These are phyloP conservation scores for Zaprionus lachaisei DNA, from an alignment of 1,140 invertebrate species.

Conservation along the genomic window DNA sequence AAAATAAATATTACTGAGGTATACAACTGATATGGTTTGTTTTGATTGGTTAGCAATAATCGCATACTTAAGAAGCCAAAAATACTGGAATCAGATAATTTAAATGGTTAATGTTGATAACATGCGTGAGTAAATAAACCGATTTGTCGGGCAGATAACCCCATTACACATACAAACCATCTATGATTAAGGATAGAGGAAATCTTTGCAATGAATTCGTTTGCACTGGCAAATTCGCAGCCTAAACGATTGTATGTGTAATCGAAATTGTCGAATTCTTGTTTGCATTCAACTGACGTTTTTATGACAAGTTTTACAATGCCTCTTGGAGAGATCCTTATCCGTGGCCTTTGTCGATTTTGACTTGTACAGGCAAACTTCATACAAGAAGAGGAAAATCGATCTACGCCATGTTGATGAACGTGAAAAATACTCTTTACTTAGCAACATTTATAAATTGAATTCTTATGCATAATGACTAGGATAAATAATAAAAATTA, in stretches of 20 bases:
- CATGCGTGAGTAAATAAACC: constrained; percentile 35
- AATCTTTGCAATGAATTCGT: constrained; percentile 6
- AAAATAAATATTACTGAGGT: not conserved
- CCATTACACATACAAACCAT: constrained; percentile 18
- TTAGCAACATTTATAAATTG: not conserved
- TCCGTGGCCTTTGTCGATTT: constrained; percentile 34
- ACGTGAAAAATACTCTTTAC: not conserved
- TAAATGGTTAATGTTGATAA: constrained; percentile 43
- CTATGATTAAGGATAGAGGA: constrained; percentile 4
- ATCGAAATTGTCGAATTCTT: constrained; percentile 27
- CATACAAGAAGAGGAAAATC: not conserved
- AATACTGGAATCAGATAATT: constrained; percentile 38
- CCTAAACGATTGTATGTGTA: constrained; percentile 4
- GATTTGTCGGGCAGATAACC: not conserved
- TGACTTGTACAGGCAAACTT: not conserved
- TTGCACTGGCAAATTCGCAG: not conserved
- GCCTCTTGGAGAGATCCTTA: constrained; percentile 61
- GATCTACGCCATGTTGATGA: not conserved
- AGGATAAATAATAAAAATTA: too few relatives aligned
- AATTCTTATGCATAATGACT: not conserved
- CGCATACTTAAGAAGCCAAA: not conserved
- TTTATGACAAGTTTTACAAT: constrained; percentile 60
- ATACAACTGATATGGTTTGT: not conserved
- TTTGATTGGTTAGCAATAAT: not conserved
- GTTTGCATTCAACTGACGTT: constrained; percentile 32